Evolutionary conservation across 1,140 invertebrate genomes (phyloP).

Genomic region (Conus betulinus): DNA sequence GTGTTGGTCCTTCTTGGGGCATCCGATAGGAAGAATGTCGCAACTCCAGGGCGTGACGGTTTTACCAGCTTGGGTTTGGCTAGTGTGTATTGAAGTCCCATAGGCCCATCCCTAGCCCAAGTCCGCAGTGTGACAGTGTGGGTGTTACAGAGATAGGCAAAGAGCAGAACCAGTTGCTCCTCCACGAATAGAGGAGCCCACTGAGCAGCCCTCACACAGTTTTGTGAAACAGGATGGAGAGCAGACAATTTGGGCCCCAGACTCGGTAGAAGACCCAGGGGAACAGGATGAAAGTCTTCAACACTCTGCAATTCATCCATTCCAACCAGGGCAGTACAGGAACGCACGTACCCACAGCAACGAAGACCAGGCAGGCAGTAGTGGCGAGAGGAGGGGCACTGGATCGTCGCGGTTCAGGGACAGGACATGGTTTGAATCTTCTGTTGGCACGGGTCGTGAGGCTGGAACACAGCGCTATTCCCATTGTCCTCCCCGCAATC

Average conservation of each 20-base stretch:
- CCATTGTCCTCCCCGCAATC: not conserved
- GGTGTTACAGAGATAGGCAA: not conserved
- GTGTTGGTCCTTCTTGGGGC: too few species aligned
- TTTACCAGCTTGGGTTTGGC: too few species aligned
- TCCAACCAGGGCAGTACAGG: not conserved
- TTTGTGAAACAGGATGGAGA: not conserved
- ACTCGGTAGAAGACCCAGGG: not conserved
- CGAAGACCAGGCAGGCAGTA: not conserved
- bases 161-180: not conserved
- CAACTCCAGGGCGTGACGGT: too few species aligned
- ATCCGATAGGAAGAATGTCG: too few species aligned
- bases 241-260: not conserved
- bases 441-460: not conserved
- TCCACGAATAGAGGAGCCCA: not conserved
- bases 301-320: not conserved
- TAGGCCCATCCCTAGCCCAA: not conserved
- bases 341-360: not conserved
- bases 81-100: not conserved
- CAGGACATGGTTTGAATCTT: not conserved
- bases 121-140: not conserved
- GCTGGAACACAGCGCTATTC: not conserved
- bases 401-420: not conserved
- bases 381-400: not conserved
- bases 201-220: not conserved
- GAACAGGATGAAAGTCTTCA: conserved; percentile 3